Base-by-base conservation (phyloP, 1,140 invertebrate species). In the Drosophila subobscura region DNA sequence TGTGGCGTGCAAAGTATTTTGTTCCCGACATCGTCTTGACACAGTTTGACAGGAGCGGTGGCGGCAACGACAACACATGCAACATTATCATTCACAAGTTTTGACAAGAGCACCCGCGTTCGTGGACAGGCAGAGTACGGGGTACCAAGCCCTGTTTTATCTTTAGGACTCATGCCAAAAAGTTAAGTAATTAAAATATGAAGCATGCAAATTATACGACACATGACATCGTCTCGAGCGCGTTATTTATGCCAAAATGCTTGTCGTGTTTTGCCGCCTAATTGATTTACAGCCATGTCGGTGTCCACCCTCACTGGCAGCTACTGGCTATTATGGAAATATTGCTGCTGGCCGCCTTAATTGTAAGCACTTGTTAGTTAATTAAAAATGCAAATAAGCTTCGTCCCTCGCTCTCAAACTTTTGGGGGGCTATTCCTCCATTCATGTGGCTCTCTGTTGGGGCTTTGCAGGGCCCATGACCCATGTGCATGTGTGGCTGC, bases 331-430 rank as follows among this genome's bases (percentile, higher is more conserved):
- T 57, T 76, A 66, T 76, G 68, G 50, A 56, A 66, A 75, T 71
- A 37, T 37, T 12, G 33, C 29, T 20, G 6, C 16, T 45, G 27
- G 51, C 44, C n/a, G 4, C 40, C 67, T 46, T 79, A 79, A 79
- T 79, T 79, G 76, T 68, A 55, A 59, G 72, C 73, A 76, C 72
- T 79, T 79, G 76, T 79, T 79, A 76, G 72, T 79, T 79, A 79
- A 76, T 79, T 79, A 76, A 79, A 79, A 59, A 77, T 77, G 64
- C 70, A 77, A 77, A 77, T 70, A 73, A 74, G 57, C 33, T 57
- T 57, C 42, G 10, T 37, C 10, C 25, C 5, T 27, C 25, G 3
- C 33, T 12, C 10, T 37, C 33, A 37, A 37, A 37, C 33, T 37
- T 33, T 33, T 4, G 29, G 8, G 8, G 29, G 29, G 3, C 7